Evolutionary conservation across 2,797 vertebrate genomes (phyloP).

Genomic region (Pangasius krempfi): DNA sequence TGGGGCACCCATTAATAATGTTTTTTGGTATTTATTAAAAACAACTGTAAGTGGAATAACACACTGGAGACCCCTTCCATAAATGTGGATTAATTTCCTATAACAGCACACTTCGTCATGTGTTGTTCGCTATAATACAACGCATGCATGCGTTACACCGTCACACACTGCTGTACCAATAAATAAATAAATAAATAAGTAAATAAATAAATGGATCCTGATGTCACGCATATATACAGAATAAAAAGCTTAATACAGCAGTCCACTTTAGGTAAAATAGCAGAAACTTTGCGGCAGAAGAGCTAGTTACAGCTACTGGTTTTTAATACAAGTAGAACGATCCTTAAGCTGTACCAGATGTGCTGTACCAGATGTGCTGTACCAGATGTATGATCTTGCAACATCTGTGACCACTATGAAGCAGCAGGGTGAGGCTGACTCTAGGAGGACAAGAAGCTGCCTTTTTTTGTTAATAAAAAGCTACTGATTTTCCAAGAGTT

Average conservation of each 20-base stretch:
- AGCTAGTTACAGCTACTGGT: background rate
- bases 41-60: no score
- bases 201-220: background rate
- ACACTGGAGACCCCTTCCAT: background rate
- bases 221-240: background rate
- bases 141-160: no score
- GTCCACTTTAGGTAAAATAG: background rate
- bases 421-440: background rate
- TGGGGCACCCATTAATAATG: background rate
- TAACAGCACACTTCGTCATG: background rate
- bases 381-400: slow-evolving; percentile 23
- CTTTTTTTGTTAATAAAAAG: background rate
- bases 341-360: background rate
- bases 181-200: background rate
- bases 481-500: background rate
- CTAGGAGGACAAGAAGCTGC: background rate
- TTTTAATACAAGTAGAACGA: no score
- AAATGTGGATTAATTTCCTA: background rate
- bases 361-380: background rate
- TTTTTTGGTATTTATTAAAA: background rate
- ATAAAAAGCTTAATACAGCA: background rate
- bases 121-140: background rate
- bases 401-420: slow-evolving; percentile 38
- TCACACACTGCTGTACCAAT: background rate
- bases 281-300: background rate